Conservation (phyloP, 2,797 vertebrate species). For the Anisognathus igniventris region DNA sequence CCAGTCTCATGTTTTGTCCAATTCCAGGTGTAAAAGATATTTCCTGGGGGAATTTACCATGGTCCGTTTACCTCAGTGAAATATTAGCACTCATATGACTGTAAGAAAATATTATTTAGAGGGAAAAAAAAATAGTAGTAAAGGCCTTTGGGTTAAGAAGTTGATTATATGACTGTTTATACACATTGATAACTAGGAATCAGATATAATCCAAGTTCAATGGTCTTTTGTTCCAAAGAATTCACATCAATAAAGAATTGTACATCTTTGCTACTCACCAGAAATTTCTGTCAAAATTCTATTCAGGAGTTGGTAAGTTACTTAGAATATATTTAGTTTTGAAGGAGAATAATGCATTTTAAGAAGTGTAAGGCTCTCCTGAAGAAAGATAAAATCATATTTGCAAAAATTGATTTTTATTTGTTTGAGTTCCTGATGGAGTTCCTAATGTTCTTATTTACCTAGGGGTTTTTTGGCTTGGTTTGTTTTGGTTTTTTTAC, state of each 20-base stretch:
- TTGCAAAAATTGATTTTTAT: neutral
- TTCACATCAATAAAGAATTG: neutral
- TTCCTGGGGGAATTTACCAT: neutral
- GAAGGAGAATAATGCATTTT: neutral
- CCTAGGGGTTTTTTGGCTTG: rapidly evolving
- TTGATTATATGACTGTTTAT: neutral
- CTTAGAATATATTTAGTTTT: neutral
- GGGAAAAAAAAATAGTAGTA: neutral
- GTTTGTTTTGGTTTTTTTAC: neutral
- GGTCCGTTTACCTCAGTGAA: neutral
- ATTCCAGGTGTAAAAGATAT: neutral
- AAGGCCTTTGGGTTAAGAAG: neutral
- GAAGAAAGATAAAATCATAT: neutral
- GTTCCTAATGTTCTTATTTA: neutral
- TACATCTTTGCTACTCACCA: neutral
- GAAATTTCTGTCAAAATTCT: neutral
- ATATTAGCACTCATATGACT: neutral
- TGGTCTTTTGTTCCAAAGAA: neutral
- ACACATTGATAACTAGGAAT: neutral
- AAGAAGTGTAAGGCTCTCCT: neutral
- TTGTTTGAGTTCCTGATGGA: neutral
- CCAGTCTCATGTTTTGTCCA: neutral
- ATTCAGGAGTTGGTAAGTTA: neutral
- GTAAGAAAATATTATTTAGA: neutral
- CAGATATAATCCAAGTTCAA: neutral